phyloP scores from a whole-genome alignment of 2,888 invertebrate species.

The Lathronympha strigana region DNA sequence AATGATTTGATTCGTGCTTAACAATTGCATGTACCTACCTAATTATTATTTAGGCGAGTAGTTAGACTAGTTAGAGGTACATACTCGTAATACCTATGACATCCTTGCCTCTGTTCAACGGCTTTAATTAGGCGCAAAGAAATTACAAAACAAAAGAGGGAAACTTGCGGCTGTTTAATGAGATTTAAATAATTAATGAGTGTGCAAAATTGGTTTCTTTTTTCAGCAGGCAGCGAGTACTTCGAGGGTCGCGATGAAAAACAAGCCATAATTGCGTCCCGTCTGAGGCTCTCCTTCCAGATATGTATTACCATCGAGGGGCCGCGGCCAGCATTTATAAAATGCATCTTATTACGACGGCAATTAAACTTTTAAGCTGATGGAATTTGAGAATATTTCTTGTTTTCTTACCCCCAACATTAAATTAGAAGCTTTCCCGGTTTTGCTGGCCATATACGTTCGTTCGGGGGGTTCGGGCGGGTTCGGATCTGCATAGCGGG shows the following conservation, averaged over 20 bases:
- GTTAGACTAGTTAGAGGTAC: no score
- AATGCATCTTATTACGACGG: conserved; percentile 62
- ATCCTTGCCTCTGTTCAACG: conserved; percentile 58
- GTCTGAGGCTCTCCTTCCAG: conserved; percentile 52
- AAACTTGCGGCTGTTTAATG: conserved; percentile 81
- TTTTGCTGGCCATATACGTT: not conserved
- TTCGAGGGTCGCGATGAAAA: conserved; percentile 73
- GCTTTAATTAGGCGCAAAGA: conserved; percentile 65
- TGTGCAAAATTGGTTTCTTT: conserved; percentile 82
- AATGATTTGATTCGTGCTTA: no score
- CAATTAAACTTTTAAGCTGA: conserved; percentile 59
- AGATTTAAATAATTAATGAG: conserved; percentile 85
- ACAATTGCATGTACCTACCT: no score
- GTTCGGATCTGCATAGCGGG: no score
- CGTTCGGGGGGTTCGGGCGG: no score
- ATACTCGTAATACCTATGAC: no score
- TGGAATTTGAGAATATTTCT: conserved; percentile 38
- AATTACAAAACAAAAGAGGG: conserved; percentile 73
- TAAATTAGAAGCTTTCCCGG: conserved; percentile 5
- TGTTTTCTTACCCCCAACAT: conserved; percentile 14
- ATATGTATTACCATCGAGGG: conserved; percentile 55
- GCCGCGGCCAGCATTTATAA: conserved; percentile 63
- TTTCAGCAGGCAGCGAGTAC: conserved; percentile 64
- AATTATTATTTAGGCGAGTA: conserved; percentile 4
- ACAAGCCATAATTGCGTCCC: conserved; percentile 77